phyloP scores from a whole-genome alignment of 1,140 invertebrate genomes.

The Pachypeltis micranthus region DNA sequence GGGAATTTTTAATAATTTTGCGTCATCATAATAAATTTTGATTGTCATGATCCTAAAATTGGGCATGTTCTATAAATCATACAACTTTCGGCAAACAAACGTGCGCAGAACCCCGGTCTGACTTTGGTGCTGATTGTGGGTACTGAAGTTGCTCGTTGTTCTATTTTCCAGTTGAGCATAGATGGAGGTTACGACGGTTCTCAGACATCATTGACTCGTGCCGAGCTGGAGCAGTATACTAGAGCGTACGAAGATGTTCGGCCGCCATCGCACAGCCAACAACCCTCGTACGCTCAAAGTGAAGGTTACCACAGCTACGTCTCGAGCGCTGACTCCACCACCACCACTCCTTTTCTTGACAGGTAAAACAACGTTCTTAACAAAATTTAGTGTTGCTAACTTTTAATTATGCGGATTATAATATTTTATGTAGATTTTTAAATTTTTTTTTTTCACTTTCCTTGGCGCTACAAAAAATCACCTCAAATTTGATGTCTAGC shows the following conservation, averaged over 20 bases:
- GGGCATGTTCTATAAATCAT: no score
- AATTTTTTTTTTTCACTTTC: conserved; percentile 12
- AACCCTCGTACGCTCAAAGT: conserved; percentile 63
- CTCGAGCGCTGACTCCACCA: conserved; percentile 63
- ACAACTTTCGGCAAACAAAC: no score
- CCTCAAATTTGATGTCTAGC: no score
- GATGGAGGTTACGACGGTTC: conserved; percentile 39
- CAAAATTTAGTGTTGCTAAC: no score
- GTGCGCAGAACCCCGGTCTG: no score
- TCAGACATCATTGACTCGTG: conserved; percentile 42
- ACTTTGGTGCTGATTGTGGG: no score
- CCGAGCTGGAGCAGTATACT: conserved; percentile 57
- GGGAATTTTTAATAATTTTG: no score
- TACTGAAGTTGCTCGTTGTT: no score
- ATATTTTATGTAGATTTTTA: background rate
- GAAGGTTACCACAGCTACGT: conserved; percentile 74
- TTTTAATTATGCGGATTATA: background rate
- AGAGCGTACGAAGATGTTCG: conserved; percentile 39
- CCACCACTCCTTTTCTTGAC: conserved; percentile 64
- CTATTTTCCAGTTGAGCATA: conserved; percentile 21
- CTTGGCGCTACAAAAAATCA: no score
- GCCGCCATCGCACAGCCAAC: conserved; percentile 48
- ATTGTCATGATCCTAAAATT: no score
- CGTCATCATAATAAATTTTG: no score
- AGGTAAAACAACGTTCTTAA: no score